Conservation (phyloP, 2,888 invertebrate genomes). For the Mythimna albipuncta region DNA sequence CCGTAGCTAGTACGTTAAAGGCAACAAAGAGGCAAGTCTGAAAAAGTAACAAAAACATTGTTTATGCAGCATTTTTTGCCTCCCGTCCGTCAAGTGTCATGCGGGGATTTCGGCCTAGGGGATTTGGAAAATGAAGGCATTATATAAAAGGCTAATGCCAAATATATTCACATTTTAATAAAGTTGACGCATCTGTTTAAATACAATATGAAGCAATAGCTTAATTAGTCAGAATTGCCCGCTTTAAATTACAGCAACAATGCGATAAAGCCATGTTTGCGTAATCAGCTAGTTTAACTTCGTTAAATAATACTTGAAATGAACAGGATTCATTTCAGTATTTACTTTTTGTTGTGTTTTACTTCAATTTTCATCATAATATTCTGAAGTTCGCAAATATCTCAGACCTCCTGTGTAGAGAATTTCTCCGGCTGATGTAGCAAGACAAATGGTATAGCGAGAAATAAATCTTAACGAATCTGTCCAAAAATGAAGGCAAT, state of each 20-base stretch:
- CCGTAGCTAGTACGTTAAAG: slow-evolving; percentile 4
- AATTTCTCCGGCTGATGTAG: slow-evolving; percentile 19
- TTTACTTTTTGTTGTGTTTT: slow-evolving; percentile 18
- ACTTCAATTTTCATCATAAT: slow-evolving; percentile 33
- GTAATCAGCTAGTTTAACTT: slow-evolving; percentile 38
- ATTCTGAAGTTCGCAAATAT: slow-evolving; percentile 18
- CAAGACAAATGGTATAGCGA: slow-evolving; percentile 27
- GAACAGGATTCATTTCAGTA: slow-evolving; percentile 6
- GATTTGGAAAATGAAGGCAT: slow-evolving; percentile 36
- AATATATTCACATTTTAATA: slow-evolving; percentile 24
- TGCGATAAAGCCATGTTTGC: slow-evolving; percentile 28
- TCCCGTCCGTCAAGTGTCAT: slow-evolving; percentile 59
- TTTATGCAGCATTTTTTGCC: slow-evolving; percentile 43
- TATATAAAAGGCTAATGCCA: slow-evolving; percentile 17
- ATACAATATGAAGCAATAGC: slow-evolving; percentile 21
- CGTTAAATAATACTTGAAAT: slow-evolving; percentile 31
- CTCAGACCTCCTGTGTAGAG: slow-evolving; percentile 1
- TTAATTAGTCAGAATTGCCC: slow-evolving; percentile 30
- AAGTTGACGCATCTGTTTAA: slow-evolving; percentile 14
- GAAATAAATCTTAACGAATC: slow-evolving; percentile 27
- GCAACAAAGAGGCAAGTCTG: slow-evolving; percentile 23
- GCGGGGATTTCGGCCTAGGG: slow-evolving; percentile 45
- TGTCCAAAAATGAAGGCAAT: slow-evolving; percentile 25
- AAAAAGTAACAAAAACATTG: slow-evolving; percentile 26
- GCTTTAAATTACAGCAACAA: slow-evolving; percentile 43